Percentiles rank a stretch among this genome's conserved stretches.
Conservation (phyloP, 2,888 invertebrate genomes). For the Uropetala carovei region DNA sequence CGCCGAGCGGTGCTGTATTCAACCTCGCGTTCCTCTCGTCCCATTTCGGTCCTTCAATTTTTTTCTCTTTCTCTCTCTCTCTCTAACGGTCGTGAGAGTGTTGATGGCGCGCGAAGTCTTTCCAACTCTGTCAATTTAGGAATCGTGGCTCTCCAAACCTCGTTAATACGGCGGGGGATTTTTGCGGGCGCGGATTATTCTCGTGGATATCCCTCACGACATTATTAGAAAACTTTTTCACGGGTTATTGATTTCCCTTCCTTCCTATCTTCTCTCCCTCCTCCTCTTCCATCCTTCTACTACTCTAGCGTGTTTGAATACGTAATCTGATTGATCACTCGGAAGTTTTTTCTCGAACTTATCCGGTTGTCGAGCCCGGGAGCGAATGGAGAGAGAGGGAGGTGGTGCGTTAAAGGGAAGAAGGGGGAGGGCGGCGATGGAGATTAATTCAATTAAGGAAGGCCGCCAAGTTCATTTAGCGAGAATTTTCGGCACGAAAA, state of each 20-base stretch:
- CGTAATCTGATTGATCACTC: conserved; percentile 61
- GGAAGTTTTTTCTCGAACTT: conserved; percentile 39
- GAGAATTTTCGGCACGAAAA: not conserved
- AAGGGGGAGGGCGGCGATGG: not conserved
- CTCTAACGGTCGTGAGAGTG: not conserved
- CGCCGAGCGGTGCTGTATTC: not conserved
- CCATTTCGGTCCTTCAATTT: not conserved
- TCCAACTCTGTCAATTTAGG: not conserved
- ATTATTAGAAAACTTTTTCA: conserved; percentile 58
- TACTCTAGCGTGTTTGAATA: conserved; percentile 45
- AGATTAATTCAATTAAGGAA: conserved; percentile 37
- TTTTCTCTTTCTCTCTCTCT: too few species aligned
- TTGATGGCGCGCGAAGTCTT: not conserved
- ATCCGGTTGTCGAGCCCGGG: not conserved
- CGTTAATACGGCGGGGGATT: conserved; percentile 14
- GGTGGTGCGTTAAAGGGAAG: not conserved
- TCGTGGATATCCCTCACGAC: not conserved
- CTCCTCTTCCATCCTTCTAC: too few species aligned
- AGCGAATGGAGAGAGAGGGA: not conserved
- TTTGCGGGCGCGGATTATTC: not conserved
- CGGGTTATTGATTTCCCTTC: conserved; percentile 52
- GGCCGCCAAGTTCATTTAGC: conserved; percentile 30
- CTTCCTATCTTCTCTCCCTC: not conserved
- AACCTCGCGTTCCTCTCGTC: not conserved
- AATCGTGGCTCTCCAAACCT: not conserved